Conservation (phyloP, 2,888 invertebrate species). For the Erebia epiphron region DNA sequence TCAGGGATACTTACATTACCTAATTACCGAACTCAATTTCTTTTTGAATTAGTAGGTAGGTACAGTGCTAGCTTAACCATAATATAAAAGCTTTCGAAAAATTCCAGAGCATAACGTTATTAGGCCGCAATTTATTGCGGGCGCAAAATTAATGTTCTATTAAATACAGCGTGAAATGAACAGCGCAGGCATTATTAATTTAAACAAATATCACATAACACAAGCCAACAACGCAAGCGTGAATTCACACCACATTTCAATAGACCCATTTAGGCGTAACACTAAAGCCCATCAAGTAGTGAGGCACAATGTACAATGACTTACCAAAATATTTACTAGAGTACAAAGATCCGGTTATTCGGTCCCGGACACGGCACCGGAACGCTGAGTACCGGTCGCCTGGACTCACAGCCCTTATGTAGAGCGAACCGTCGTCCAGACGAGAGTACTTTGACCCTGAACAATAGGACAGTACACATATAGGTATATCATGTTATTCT, state of each 20-base stretch:
- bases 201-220: constrained; percentile 5
- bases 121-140: neutral
- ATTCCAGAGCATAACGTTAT: neutral
- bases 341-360: constrained; percentile 88
- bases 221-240: neutral
- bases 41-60: too few relatives aligned
- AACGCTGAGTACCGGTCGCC: constrained; percentile 91
- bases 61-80: too few relatives aligned
- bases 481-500: constrained; percentile 15
- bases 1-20: too few relatives aligned
- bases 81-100: neutral
- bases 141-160: neutral
- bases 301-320: constrained; percentile 49
- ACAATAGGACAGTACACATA: constrained; percentile 25
- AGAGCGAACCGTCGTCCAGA: constrained; percentile 91
- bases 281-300: constrained; percentile 1
- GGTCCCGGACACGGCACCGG: constrained; percentile 91
- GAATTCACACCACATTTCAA: constrained; percentile 4
- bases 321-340: constrained; percentile 87
- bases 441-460: constrained; percentile 87
- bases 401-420: constrained; percentile 90
- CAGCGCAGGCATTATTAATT: neutral
- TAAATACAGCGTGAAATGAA: neutral
- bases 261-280: constrained; percentile 11
- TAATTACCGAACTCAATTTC: too few relatives aligned